Conservation (phyloP, 2,113 vertebrate genomes). For the Pangasianodon gigas region DNA sequence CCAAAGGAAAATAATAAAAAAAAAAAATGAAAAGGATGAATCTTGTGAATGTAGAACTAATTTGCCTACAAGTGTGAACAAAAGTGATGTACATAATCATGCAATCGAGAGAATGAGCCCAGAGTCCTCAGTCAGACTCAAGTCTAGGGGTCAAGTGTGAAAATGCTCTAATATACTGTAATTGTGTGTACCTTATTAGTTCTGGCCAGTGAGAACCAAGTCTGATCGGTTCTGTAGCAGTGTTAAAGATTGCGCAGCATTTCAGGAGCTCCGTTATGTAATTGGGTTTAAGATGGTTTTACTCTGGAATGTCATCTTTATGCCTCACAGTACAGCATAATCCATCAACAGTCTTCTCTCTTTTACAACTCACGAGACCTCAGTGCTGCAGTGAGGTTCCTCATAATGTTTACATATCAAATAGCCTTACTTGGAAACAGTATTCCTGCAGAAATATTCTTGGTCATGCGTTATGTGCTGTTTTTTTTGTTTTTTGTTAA, state of each 20-base stretch:
- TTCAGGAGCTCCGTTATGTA: background rate
- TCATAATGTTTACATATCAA: background rate
- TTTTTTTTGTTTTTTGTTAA: background rate
- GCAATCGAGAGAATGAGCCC: background rate
- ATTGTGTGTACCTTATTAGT: background rate
- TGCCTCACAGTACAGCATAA: background rate
- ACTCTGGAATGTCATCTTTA: background rate
- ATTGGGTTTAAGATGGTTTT: background rate
- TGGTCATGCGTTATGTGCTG: background rate
- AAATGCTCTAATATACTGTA: background rate
- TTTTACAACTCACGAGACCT: background rate
- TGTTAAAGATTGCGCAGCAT: background rate
- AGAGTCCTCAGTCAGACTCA: background rate
- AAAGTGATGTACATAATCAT: background rate
- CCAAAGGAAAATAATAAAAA: background rate
- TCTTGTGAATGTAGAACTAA: background rate
- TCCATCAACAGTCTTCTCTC: background rate
- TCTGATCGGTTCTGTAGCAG: background rate
- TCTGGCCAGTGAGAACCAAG: background rate
- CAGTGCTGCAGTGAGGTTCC: background rate
- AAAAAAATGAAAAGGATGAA: background rate
- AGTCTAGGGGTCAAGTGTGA: background rate
- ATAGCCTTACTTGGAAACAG: background rate
- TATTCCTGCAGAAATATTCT: background rate
- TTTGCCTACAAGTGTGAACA: background rate